Percentiles rank a stretch among this genome's conserved stretches.
Evolutionary conservation across 2,113 vertebrate species (phyloP).

Genomic region (Varanus komodoensis): DNA sequence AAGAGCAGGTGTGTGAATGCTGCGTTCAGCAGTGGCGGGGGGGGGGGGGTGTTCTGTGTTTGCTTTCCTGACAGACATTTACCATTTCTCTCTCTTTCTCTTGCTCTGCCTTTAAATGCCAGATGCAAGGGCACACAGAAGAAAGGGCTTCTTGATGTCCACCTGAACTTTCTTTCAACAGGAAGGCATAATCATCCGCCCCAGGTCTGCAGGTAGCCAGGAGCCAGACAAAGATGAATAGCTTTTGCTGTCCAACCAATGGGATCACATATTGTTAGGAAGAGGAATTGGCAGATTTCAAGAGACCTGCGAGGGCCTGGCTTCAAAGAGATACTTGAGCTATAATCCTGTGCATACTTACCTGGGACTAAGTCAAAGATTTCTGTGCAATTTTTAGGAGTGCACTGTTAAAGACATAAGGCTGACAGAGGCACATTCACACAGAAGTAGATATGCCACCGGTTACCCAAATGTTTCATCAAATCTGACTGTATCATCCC

Average conservation of each 20-base stretch:
- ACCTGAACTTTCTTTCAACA: conserved; percentile 28
- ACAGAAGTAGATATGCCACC: neutral
- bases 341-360: neutral
- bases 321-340: neutral
- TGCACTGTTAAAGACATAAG: no score
- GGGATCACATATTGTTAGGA: fast-evolving
- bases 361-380: no score
- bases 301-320: conserved; percentile 2
- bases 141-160: conserved; percentile 35
- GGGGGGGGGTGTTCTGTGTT: neutral
- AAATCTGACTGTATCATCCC: neutral
- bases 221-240: neutral
- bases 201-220: conserved; percentile 19
- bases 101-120: conserved; percentile 3
- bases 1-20: conserved; percentile 5
- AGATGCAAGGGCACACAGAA: fast-evolving
- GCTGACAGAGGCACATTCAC: neutral
- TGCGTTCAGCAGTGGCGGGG: no score
- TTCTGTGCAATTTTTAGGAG: no score
- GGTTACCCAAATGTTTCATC: neutral
- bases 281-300: conserved; percentile 19
- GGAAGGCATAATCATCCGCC: neutral
- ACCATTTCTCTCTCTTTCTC: neutral
- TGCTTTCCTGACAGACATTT: conserved; percentile 42
- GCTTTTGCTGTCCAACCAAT: neutral